These are phyloP conservation scores for Trigoniulus corallinus DNA, from an alignment of 1,140 invertebrate species.

Conservation along the genomic window DNA sequence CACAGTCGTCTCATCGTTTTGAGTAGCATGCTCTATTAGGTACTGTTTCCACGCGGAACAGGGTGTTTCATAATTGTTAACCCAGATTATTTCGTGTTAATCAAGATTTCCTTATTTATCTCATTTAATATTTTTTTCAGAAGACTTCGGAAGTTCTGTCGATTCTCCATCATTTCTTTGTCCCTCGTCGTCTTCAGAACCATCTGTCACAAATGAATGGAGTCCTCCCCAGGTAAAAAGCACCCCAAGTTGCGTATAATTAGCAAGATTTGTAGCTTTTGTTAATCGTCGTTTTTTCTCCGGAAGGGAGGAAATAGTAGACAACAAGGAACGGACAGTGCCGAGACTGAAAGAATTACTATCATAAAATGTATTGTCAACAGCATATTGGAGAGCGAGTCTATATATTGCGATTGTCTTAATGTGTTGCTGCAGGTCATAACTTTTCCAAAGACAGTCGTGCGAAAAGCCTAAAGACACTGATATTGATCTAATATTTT, in stretches of 20 bases:
- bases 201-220: background rate
- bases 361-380: slow-evolving; percentile 68
- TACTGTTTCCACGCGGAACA: too few species aligned
- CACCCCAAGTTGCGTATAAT: background rate
- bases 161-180: slow-evolving; percentile 19
- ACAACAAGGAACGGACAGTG: slow-evolving; percentile 28
- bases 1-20: too few species aligned
- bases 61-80: too few species aligned
- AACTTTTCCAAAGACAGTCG: slow-evolving; percentile 2
- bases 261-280: background rate
- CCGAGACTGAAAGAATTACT: slow-evolving; percentile 47
- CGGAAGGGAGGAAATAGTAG: slow-evolving; percentile 25
- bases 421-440: slow-evolving; percentile 68
- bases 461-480: background rate
- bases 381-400: slow-evolving; percentile 80
- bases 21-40: too few species aligned
- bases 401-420: slow-evolving; percentile 71
- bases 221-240: background rate
- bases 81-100: too few species aligned
- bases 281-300: too few species aligned
- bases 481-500: slow-evolving; percentile 11
- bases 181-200: background rate
- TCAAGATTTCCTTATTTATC: too few species aligned
- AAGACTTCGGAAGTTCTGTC: slow-evolving; percentile 23
- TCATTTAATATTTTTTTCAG: slow-evolving; percentile 13